Percentiles rank a stretch among this genome's conserved stretches.
Conservation (phyloP, 2,113 vertebrate genomes). For the Eclectus roratus region DNA sequence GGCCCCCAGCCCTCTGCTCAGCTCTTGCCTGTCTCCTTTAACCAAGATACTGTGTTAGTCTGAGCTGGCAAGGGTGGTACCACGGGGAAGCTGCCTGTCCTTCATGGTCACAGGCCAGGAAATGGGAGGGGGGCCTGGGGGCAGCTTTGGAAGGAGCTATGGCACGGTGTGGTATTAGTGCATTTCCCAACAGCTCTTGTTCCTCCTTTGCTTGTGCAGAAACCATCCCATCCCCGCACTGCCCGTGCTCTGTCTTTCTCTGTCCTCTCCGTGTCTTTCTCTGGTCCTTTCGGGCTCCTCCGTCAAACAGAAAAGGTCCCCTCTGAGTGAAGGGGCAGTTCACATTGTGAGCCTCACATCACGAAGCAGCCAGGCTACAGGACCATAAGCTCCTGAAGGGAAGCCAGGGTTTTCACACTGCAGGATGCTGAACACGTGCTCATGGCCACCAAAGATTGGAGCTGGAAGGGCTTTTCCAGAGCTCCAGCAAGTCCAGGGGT, state of each 20-base stretch:
- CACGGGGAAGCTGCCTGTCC: not conserved
- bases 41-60: not conserved
- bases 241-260: not conserved
- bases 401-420: not conserved
- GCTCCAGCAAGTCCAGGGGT: not conserved
- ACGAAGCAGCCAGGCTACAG: not conserved
- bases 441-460: not conserved
- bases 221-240: not conserved
- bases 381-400: not conserved
- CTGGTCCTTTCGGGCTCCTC: not conserved
- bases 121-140: not conserved
- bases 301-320: not conserved
- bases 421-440: rapidly evolving
- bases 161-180: not conserved
- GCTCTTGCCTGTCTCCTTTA: not conserved
- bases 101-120: not conserved
- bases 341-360: not conserved
- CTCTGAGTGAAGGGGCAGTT: not conserved
- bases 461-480: not conserved
- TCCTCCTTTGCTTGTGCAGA: not conserved
- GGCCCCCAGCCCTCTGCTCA: not conserved
- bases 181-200: not conserved
- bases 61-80: not conserved
- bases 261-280: not conserved
- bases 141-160: not conserved